Base-by-base conservation (phyloP, 2,113 vertebrate genomes). In the Hemicordylus capensis region DNA sequence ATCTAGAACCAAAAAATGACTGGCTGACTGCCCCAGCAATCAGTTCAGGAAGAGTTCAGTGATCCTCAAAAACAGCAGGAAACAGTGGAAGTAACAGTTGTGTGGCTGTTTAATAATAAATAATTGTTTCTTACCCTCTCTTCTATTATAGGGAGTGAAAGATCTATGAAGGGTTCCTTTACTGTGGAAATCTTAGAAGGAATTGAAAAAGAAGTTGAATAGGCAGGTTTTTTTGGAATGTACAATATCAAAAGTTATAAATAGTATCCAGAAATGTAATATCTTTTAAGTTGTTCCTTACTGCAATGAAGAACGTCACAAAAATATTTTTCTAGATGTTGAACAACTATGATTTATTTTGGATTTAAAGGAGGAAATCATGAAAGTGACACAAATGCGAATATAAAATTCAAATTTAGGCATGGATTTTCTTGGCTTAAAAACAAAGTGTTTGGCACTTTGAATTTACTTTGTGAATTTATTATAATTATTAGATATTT, bases 121-220 rank as follows among this genome's bases (percentile, higher is more conserved):
- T 44, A 90, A 91, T 90, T 88, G 66, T 90, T 89, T 84, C 98
- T 99, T 95, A 99, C 98, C 97, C 99, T 95, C 94, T 99, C 99
- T 94, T 99, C 98, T 93, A 98, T 98, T 92, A 99, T 99, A 92
- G 98, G 99, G 92, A 99, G 97, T 85, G 98, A 99, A 95, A 99
- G 98, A 95, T 99, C 98, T 93, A 99, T 98, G 93, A 99, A 99
- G 88, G 98, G 97, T 95, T 99, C 99, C 90, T 98, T 99, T 89
- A 99, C 97, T 20, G 96, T 98, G 63, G 98, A 99, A 93, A 99
- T 98, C 99, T 99, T 95, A 84, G 85, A 91, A 86, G 88, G 92
- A 89, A 92, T 54, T 42, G 91, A 92, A 95, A 93, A 92, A 86
- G 91, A 76, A 84, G 79, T 91, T 90, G 89, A 87, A 78, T 24